Base-by-base conservation (phyloP, 1,140 invertebrate genomes). In the Habropoda laboriosa region DNA sequence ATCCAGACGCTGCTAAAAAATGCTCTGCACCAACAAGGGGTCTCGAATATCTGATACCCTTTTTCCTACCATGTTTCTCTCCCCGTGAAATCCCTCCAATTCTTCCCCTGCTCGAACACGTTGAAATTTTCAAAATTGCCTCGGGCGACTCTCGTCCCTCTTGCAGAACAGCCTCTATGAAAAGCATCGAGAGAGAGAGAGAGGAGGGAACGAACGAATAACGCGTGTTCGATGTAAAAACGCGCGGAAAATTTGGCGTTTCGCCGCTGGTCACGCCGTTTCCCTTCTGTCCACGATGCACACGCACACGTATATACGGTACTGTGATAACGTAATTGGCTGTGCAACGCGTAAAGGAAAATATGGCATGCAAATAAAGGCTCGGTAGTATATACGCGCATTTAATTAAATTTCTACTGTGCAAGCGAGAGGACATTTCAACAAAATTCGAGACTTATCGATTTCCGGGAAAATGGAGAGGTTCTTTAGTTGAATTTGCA, bases 401-500 rank as follows among this genome's bases (percentile, higher is more conserved):
- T 75, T 75, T 77, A 77, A 77, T 77, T 77, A 77, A 77, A 77
- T 68, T 77, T 68, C n/a, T n/a, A 13, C 53, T 16, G 27, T 8
- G 30, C 32, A 16, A 10, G 16, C 30, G 8, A 3, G 16, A 18
- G 32, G 7, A 13, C 21, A 30, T 16, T 67, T 47, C 7, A 45
- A 58, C 51, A 35, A 57, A n/a, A 58, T 38, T 35, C 30, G 40
- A 30, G 21, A 0, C 21, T 66, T n/a, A 68, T 57, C 8, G 61
- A 70, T 55, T 58, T 35, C 7, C n/a, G 13, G 38, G 1, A 38
- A 21, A 51, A 21, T 45, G 13, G 18, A 72, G 12, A n/a, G n/a
- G n/a, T n/a, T n/a, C n/a, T n/a, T n/a, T n/a, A n/a, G 13, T 30
- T 55, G 16, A 55, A 55, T 6, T 57, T 2, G 5, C n/a, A 27